Percentiles rank a stretch among this genome's conserved stretches.
These are phyloP conservation scores for Novumbra hubbsi DNA, from an alignment of 2,797 vertebrate genomes.

Conservation along the genomic window DNA sequence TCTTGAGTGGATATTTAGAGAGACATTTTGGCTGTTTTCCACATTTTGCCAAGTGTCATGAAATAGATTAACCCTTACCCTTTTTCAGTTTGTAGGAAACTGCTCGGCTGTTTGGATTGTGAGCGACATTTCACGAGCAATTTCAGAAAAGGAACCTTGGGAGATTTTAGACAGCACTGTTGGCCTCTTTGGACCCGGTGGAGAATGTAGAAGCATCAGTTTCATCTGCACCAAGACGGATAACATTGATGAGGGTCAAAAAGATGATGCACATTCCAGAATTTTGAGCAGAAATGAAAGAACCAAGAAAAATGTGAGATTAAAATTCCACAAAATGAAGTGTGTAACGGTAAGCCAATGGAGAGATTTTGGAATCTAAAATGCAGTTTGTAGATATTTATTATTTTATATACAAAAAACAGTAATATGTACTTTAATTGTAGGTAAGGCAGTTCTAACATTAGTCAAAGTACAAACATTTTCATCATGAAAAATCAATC, in stretches of 20 bases:
- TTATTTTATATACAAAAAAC: too few species aligned
- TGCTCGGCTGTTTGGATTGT: slow-evolving; percentile 56
- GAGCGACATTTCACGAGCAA: slow-evolving; percentile 34
- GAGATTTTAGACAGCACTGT: slow-evolving; percentile 32
- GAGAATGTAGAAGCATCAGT: slow-evolving; percentile 38
- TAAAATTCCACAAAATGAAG: neutral
- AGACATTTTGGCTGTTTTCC: too few species aligned
- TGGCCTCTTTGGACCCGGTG: slow-evolving; percentile 48
- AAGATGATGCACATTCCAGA: rapidly evolving
- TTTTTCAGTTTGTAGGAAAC: slow-evolving; percentile 34
- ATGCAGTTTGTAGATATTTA: neutral
- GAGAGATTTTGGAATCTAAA: neutral
- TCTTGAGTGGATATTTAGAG: too few species aligned
- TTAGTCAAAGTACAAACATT: too few species aligned
- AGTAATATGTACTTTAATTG: too few species aligned
- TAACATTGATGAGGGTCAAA: rapidly evolving
- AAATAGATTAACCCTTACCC: too few species aligned
- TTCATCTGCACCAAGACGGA: slow-evolving; percentile 59
- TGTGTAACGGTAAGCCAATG: slow-evolving; percentile 30
- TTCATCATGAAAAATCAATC: too few species aligned
- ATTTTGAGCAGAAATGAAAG: slow-evolving; percentile 5
- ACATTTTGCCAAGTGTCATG: too few species aligned
- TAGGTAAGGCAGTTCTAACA: too few species aligned
- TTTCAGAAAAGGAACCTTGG: slow-evolving; percentile 39
- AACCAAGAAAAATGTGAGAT: slow-evolving; percentile 21